Evolutionary conservation across 1,140 invertebrate genomes (phyloP), one percentile per base, ranked within the genome.

Genomic region (Papilio machaon): DNA sequence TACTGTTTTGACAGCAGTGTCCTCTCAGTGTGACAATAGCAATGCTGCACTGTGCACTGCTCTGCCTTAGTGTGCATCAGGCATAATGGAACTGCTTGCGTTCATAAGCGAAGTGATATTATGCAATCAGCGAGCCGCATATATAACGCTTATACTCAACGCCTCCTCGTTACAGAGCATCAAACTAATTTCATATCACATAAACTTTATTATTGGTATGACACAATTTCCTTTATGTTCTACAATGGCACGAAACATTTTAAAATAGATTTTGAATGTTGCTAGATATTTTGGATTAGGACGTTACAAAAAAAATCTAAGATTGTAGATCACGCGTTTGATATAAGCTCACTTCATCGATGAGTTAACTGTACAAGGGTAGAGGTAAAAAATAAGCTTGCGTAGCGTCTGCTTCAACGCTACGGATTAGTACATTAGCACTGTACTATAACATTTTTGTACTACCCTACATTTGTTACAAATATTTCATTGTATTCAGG

Each of bases 41-140:
- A 58, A 17, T 58, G n/a, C 54, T n/a, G n/a, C 17, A 58, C 7
- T 58, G 54, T 19, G 7, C n/a, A 49, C 13, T 49, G 2, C 54
- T 58, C n/a, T 58, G 17, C 54, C 7, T 7, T 19, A 5, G 54
- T 58, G 54, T 58, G 54, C 11, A 73, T 13, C 2, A 43, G 8
- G 73, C 15, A n/a, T 73, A 73, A 76, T 76, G 74, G 19, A 52
- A 76, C 74, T 52, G 74, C 74, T 76, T 30, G 74, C 74, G 74
- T 49, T 76, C 47, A 76, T 76, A 47, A 76, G 74, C 74, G 74
- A 76, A 52, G 19, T 76, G 74, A 76, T 76, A 76, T 76, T 76
- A 76, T 76, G 74, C 74, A 76, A 76, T 76, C 74, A 47, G 74
- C 19, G n/a, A 70, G 64, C 13, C 64, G 64, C 64, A 70, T 70